Base-by-base conservation (phyloP, 2,113 vertebrate species). In the Columbina picui region DNA sequence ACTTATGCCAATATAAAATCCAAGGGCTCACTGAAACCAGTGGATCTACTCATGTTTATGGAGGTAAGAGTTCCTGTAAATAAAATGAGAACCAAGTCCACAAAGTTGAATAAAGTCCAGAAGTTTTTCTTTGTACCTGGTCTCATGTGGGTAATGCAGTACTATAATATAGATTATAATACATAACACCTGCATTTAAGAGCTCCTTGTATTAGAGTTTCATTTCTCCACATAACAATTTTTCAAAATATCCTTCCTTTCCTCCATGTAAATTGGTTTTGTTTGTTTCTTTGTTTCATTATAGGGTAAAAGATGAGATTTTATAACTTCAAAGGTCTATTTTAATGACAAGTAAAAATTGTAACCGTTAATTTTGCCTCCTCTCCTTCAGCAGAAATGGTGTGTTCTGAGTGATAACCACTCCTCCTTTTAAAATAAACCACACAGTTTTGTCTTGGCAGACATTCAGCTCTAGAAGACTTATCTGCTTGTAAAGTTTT, bases 401-500 rank as follows among this genome's bases (percentile, higher is more conserved):
- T 93, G 38, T 77, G 49, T 73, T 84, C 36, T 79, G 89, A 95
- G 87, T 89, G 94, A 97, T 93, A 97, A 94, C 69, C 79, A 92
- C 71, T 78, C 85, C 88, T 96, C 49, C 77, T 94, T 94, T 94
- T 93, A 97, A 96, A 97, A 94, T 88, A 93, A 97, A 96, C 68
- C 53, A 75, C 56, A 78, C 67, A 56, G 57, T 77, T 95, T 91
- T 87, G 13, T 45, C 78, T 97, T 97, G 92, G 96, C 93, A 95
- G 73, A 22, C 29, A 57, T 92, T 95, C 96, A 96, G 60, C n/a
- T 41, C 41, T 89, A 81, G 64, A 86, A 92, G 95, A 93, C 93
- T 96, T 97, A 95, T 79, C 92, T 95, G 67, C 96, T 95, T 97
- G 83, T 96, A 96, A 97, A 97, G 67, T 88, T 96, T 92, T 94